A percentile compares a stretch with the other conserved stretches of the same genome.
These are phyloP conservation scores for Proterorhinus semilunaris DNA, from an alignment of 2,113 vertebrate species.

Conservation along the genomic window DNA sequence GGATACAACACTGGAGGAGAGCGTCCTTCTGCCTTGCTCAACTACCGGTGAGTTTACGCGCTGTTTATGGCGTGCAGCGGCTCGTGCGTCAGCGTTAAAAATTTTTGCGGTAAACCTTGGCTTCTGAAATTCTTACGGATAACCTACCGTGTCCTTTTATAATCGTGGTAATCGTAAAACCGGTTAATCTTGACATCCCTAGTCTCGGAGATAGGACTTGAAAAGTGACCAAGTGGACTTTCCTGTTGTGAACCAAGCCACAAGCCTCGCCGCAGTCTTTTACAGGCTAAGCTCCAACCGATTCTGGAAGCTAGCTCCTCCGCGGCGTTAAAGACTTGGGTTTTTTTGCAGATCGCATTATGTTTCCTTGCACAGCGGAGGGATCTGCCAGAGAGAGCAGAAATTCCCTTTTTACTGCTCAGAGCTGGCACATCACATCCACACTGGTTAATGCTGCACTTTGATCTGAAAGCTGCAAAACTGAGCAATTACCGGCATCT, in stretches of 20 bases:
- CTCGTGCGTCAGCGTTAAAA: too few species aligned
- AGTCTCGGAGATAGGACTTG: not conserved
- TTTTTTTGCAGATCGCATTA: slow-evolving; percentile 15
- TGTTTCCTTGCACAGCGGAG: slow-evolving; percentile 20
- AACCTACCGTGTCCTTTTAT: too few species aligned
- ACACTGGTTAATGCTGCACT: slow-evolving; percentile 23
- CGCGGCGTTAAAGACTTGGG: slow-evolving; percentile 5
- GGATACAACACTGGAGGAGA: too few species aligned
- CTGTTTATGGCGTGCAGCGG: too few species aligned
- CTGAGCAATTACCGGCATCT: slow-evolving; percentile 13
- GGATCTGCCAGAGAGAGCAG: slow-evolving; percentile 18
- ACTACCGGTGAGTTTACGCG: too few species aligned
- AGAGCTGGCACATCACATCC: slow-evolving; percentile 13
- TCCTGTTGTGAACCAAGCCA: not conserved
- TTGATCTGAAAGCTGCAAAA: slow-evolving; percentile 37
- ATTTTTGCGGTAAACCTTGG: too few species aligned
- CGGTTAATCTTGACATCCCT: too few species aligned
- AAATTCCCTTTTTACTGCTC: slow-evolving; percentile 17
- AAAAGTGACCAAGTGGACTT: not conserved
- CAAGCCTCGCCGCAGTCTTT: not conserved
- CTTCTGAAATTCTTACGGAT: too few species aligned
- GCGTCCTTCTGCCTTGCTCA: too few species aligned
- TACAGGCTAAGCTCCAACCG: not conserved
- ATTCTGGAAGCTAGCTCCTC: slow-evolving; percentile 1
- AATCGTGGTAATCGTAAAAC: too few species aligned